These are phyloP conservation scores for Escarpia spicata DNA, from an alignment of 2,888 invertebrate species.

Conservation along the genomic window DNA sequence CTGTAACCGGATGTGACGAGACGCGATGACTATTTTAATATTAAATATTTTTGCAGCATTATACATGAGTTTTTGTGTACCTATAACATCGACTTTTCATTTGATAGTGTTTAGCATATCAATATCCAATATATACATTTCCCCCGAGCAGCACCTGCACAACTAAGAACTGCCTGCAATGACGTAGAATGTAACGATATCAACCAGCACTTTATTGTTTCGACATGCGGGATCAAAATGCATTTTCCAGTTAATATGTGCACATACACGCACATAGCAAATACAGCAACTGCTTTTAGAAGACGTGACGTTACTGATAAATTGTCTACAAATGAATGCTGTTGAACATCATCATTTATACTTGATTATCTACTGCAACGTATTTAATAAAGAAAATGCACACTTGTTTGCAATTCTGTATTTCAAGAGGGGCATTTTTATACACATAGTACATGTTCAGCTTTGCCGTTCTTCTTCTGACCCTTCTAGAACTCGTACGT, in stretches of 20 bases:
- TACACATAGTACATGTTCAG: background rate
- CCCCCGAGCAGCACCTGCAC: background rate
- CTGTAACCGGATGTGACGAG: background rate
- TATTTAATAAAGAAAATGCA: background rate
- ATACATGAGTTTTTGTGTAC: background rate
- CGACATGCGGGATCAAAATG: background rate
- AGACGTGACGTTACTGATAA: no score
- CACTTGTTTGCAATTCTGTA: background rate
- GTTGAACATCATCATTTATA: background rate
- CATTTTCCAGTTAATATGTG: background rate
- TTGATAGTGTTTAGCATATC: background rate
- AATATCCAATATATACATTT: background rate
- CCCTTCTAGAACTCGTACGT: background rate
- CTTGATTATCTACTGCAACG: background rate
- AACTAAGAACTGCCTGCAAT: background rate
- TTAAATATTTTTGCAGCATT: background rate
- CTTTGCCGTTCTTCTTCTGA: background rate
- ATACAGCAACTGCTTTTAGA: background rate
- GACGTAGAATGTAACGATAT: background rate
- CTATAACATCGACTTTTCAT: background rate
- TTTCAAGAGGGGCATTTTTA: no score
- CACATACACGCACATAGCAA: background rate
- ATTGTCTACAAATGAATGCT: no score
- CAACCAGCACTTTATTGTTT: background rate
- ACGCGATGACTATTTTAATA: background rate